Base-by-base conservation (phyloP, 2,888 invertebrate species). In the Clitarchus hookeri region DNA sequence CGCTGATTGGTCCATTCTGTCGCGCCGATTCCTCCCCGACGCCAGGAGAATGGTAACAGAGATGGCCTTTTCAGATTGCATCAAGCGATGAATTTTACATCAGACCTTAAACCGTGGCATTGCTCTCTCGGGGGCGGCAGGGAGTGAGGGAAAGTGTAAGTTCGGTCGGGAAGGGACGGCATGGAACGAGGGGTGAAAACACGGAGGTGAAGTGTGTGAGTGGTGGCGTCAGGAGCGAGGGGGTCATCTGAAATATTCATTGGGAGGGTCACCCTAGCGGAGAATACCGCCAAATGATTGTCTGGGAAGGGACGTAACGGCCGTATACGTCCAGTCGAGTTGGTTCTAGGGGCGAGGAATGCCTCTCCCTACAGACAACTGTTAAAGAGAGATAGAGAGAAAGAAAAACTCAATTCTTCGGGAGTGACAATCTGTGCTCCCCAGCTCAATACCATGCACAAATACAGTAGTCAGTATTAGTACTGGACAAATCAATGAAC, bases 1-100 rank as follows among this genome's bases (percentile, higher is more conserved):
- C 44, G 44, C 82, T 82, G 82, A 82, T 82, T 82, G 82, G 44
- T 27, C 82, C 27, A 82, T 82, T 82, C 44, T 27, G 82, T 82
- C 19, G 3, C 65, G 65, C 65, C 65, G 19, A 65, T 65, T 65
- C 65, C 65, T 65, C 65, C 65, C 16, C 65, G 65, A 65, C 65
- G 65, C 19, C n/a, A 8, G 65, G 65, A 65, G 65, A 65, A 65
- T 65, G 65, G 65, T 11, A 65, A 65, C 65, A 65, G 65, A 65
- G 65, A 65, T 65, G 65, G 65, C 65, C 65, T 65, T 65, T 65
- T 65, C 65, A 65, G 65, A 65, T 65, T 65, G 65, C 65, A 65
- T 65, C 65, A 65, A 65, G 65, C 65, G 0, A 65, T 65, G 65
- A 65, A 65, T 65, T 65, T 65, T 65, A 65, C 65, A 65, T 65